Evolutionary conservation across 2,113 vertebrate species (phyloP), one percentile per base, ranked within the genome.

Genomic region (Vireo altiloquus): DNA sequence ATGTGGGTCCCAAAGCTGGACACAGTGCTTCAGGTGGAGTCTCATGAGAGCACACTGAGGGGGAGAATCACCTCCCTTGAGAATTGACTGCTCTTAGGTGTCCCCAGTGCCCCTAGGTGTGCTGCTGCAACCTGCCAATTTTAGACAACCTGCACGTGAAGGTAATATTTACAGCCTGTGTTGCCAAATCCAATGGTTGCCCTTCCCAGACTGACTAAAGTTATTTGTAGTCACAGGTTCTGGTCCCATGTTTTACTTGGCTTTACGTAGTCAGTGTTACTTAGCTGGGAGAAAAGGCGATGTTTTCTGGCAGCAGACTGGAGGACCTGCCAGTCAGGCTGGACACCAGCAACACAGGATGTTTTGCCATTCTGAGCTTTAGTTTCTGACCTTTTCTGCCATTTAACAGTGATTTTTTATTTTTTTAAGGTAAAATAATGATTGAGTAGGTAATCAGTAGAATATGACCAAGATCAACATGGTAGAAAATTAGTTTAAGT

Each of bases 221-320:
- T 25, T 40, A 11, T 53, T 84, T 75, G 54, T 28, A 63, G 16
- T 42, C 1, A 1, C 24, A n/a, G 14, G 10, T 6, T 82, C 24
- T 75, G 64, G 33, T 44, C 33, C 7, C 18, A 3, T 4, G 0
- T 86, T 87, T 78, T 89, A 12, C 65, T 52, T 89, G 63, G 23
- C 17, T n/a, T 87, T 60, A 10, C 0, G 0, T 11, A 60, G 27
- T 31, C 13, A 7, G 12, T 13, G 15, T 13, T 37, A 9, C n/a
- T 75, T 46, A 37, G 33, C 16, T 27, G 33, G 87, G 65, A 53
- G 21, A 42, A 71, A 70, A 75, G 6, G 19, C 11, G 47, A 21
- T 59, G 23, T 47, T 46, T 77, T 56, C 44, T 66, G 80, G 16
- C 33, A 75, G 49, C 1, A 2, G 16, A 9, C 10, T 0, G 1